Percentiles rank a stretch among this genome's conserved stretches.
Evolutionary conservation across 2,113 vertebrate species (phyloP).

Genomic region (Muntiacus muntjak): DNA sequence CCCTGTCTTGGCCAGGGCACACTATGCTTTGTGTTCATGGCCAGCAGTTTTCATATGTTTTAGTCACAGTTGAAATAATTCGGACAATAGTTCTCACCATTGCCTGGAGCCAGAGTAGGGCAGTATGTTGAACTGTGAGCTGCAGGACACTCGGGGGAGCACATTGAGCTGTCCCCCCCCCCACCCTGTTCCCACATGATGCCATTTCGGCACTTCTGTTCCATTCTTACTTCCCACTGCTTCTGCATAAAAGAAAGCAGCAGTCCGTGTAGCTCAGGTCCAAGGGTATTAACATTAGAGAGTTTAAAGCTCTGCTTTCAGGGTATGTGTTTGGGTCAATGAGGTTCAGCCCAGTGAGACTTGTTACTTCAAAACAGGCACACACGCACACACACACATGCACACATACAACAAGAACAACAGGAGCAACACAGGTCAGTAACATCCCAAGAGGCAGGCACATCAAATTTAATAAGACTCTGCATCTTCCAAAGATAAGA

Average conservation of each 20-base stretch:
- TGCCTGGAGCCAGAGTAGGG: background rate
- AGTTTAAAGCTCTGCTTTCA: conserved; percentile 17
- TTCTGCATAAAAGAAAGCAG: background rate
- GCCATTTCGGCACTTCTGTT: background rate
- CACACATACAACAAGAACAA: background rate
- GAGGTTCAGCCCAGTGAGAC: background rate
- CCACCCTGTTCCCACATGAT: background rate
- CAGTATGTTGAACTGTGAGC: background rate
- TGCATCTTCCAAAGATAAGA: conserved; percentile 19
- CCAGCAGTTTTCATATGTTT: background rate
- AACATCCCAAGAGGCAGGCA: background rate
- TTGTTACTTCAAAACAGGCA: background rate
- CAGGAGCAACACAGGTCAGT: background rate
- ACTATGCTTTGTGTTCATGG: background rate
- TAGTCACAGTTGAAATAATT: background rate
- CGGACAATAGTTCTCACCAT: background rate
- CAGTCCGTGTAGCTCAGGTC: background rate
- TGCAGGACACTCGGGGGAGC: background rate
- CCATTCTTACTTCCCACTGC: background rate
- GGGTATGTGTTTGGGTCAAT: background rate
- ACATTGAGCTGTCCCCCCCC: background rate
- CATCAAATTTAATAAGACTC: background rate
- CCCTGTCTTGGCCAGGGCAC: background rate
- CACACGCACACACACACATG: accelerated
- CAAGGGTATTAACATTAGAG: background rate